Percentiles rank a stretch among this genome's conserved stretches.
These are phyloP conservation scores for Mesoligia furuncula DNA, from an alignment of 2,888 invertebrate genomes.

Conservation along the genomic window DNA sequence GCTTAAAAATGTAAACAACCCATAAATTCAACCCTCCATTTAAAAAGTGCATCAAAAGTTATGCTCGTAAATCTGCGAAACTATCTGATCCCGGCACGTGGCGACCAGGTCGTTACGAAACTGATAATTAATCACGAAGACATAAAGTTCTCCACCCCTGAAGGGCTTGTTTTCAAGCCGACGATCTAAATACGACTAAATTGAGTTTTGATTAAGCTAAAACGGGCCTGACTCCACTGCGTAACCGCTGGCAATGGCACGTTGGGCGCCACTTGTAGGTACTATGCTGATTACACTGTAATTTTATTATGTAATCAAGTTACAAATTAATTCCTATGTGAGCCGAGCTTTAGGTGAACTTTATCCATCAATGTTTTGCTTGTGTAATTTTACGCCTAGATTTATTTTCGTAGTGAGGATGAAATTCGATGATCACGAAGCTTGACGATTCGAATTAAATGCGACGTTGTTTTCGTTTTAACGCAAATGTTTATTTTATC, in stretches of 20 bases:
- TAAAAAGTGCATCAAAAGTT: slow-evolving; percentile 62
- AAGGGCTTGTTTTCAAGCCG: slow-evolving; percentile 76
- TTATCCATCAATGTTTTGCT: slow-evolving; percentile 52
- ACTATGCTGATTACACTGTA: slow-evolving; percentile 63
- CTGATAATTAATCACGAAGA: slow-evolving; percentile 77
- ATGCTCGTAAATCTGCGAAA: slow-evolving; percentile 59
- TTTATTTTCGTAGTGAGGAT: slow-evolving; percentile 34
- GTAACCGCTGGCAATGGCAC: slow-evolving; percentile 73
- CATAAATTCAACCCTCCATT: slow-evolving; percentile 33
- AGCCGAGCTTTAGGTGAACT: slow-evolving; percentile 55
- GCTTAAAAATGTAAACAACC: slow-evolving; percentile 38
- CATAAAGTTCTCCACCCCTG: slow-evolving; percentile 76
- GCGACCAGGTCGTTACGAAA: slow-evolving; percentile 63
- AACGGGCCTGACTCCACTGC: slow-evolving; percentile 57
- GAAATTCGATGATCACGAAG: slow-evolving; percentile 10
- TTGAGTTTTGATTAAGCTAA: slow-evolving; percentile 80
- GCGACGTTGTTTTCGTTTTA: background rate
- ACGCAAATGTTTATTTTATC: background rate
- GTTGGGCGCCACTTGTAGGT: slow-evolving; percentile 64
- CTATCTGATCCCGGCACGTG: slow-evolving; percentile 65
- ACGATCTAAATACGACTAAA: slow-evolving; percentile 77
- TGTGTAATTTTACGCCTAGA: slow-evolving; percentile 39
- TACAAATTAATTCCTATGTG: slow-evolving; percentile 61
- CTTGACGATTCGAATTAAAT: slow-evolving; percentile 16
- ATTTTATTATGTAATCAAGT: slow-evolving; percentile 66